Percentiles rank a stretch among this genome's conserved stretches.
Evolutionary conservation across 2,888 invertebrate species (phyloP).

Genomic region (Lomographa bimaculata): DNA sequence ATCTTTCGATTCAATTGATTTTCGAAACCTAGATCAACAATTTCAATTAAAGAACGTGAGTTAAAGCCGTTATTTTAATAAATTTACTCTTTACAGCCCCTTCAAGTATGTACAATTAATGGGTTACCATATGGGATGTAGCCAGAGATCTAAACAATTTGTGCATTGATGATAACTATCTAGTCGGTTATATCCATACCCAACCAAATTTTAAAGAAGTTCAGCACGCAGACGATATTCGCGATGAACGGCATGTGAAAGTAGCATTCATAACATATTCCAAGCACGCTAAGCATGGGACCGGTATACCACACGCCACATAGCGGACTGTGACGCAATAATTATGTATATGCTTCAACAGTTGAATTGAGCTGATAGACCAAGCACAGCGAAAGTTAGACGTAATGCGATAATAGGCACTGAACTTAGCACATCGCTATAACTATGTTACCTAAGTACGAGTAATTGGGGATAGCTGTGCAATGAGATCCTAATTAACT

Average conservation of each 20-base stretch:
- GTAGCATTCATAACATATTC: constrained; percentile 69
- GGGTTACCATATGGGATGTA: too few relatives aligned
- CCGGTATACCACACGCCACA: constrained; percentile 57
- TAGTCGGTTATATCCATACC: too few relatives aligned
- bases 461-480: constrained; percentile 1
- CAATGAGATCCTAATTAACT: too few relatives aligned
- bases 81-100: too few relatives aligned
- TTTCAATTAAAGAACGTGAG: too few relatives aligned
- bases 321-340: constrained; percentile 66
- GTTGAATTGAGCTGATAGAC: constrained; percentile 45
- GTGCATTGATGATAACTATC: too few relatives aligned
- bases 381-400: constrained; percentile 62
- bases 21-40: too few relatives aligned
- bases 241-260: constrained; percentile 66
- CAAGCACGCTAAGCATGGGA: constrained; percentile 54
- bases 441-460: constrained; percentile 3
- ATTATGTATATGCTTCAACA: constrained; percentile 69
- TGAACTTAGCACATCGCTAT: constrained; percentile 29
- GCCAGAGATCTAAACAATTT: too few relatives aligned
- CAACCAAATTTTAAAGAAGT: too few relatives aligned
- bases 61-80: too few relatives aligned
- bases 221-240: constrained; percentile 50
- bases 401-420: constrained; percentile 47
- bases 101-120: too few relatives aligned
- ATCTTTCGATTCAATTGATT: too few relatives aligned